These are phyloP conservation scores for Tetramorium alpestre DNA, from an alignment of 1,140 invertebrate genomes.

Conservation along the genomic window DNA sequence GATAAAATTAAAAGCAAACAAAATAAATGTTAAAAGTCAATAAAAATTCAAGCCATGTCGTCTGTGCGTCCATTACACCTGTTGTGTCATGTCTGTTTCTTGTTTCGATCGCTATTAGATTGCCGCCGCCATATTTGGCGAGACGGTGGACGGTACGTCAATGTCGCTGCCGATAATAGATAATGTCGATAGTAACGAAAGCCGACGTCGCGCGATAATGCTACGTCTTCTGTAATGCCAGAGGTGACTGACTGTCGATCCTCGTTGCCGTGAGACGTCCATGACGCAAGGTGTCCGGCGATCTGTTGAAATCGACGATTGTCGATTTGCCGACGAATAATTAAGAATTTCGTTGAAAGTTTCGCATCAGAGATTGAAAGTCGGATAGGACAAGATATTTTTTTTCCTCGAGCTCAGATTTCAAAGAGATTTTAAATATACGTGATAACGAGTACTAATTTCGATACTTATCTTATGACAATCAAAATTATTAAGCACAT, in stretches of 20 bases:
- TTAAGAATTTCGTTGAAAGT: neutral
- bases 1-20: neutral
- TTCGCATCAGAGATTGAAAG: neutral
- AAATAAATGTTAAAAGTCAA: neutral
- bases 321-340: neutral
- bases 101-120: conserved; percentile 9
- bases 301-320: conserved; percentile 29
- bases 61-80: conserved; percentile 10
- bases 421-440: too few species aligned
- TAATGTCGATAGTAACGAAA: conserved; percentile 51
- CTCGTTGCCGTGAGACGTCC: neutral
- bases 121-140: conserved; percentile 8
- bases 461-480: neutral
- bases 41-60: neutral
- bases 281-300: conserved; percentile 16
- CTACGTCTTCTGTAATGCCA: conserved; percentile 51
- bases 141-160: conserved; percentile 6
- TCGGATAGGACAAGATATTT: neutral
- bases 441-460: neutral
- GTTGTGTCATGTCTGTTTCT: conserved; percentile 14
- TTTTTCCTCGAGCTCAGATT: neutral
- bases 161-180: conserved; percentile 28
- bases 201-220: conserved; percentile 38
- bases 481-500: neutral
- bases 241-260: conserved; percentile 44